These are phyloP conservation scores for Drosophila paranaensis DNA, from an alignment of 2,888 invertebrate species.

Conservation along the genomic window DNA sequence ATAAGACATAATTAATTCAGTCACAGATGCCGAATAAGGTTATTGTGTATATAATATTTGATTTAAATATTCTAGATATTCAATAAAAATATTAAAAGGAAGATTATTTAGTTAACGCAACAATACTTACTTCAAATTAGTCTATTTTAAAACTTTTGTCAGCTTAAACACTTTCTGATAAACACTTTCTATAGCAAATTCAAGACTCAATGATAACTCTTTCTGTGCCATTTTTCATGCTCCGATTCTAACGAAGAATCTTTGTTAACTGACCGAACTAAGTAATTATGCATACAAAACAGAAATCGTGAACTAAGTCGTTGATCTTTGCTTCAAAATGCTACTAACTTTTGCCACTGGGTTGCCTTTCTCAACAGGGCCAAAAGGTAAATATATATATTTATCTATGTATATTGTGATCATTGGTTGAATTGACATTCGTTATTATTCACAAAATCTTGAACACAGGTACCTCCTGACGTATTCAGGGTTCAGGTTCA, in stretches of 20 bases:
- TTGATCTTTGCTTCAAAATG: constrained; percentile 42
- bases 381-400: not conserved
- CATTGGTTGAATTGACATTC: not conserved
- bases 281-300: constrained; percentile 40
- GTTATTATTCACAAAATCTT: constrained; percentile 16
- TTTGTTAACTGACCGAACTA: constrained; percentile 19
- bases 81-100: not conserved
- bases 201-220: not conserved
- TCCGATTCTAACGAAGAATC: constrained; percentile 22
- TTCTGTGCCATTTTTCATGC: constrained; percentile 22
- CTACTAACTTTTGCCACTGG: constrained; percentile 24
- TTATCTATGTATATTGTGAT: constrained; percentile 1
- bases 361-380: not conserved
- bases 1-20: constrained; percentile 1
- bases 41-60: not conserved
- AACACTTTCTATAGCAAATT: not conserved
- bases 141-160: not conserved
- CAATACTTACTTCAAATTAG: not conserved
- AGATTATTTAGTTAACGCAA: not conserved
- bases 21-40: not conserved
- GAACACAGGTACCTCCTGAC: constrained; percentile 10
- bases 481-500: constrained; percentile 52
- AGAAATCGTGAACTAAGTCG: constrained; percentile 28
- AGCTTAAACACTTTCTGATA: not conserved
- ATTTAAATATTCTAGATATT: not conserved